Base-by-base conservation (phyloP, 2,888 invertebrate species). In the Strigamia maritima region DNA sequence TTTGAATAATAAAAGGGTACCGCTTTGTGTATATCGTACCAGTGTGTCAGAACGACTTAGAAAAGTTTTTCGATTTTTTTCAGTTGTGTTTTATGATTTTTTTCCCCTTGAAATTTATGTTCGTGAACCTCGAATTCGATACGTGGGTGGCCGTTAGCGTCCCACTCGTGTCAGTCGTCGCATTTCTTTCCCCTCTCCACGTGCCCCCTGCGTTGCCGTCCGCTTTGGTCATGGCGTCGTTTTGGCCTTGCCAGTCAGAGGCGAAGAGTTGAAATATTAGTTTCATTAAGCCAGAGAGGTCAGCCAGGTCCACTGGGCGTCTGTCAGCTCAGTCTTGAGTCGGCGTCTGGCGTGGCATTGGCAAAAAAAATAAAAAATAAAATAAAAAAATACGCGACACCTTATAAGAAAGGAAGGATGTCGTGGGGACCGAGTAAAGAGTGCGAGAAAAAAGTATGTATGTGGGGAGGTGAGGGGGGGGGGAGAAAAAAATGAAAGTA, bases 241-340 rank as follows among this genome's bases (percentile, higher is more conserved):
- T 60, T 60, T 60, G 60, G 60, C 60, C 60, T 60, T 60, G 60
- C 60, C 60, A 60, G 60, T 60, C 60, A 60, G 60, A 19, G 60
- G 60, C 60, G 60, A 60, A 60, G 60, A 60, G 60, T 60, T 60
- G 60, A 60, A 60, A 60, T 60, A 60, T 60, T 60, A 60, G 60
- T 60, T 60, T 60, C 60, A 60, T 60, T 60, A 60, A 60, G 60
- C 22, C 60, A 19, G 24, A 60, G 60, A 44, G 60, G 60, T 60
- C 60, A 60, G 60, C 60, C 4, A 6, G 60, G 60, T 60, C 60
- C 60, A 60, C 60, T 60, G 60, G 40, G 60, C 60, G 60, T 60
- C 60, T 60, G 60, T 60, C 60, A 60, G 60, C 60, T 10, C 60
- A 10, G 60, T 60, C 60, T 60, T n/a, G 60, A 60, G 60, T 60